A percentile compares a stretch with the other conserved stretches of the same genome.
Evolutionary conservation across 2,113 vertebrate species (phyloP).

Genomic region (Chamaetylas fuelleborni): DNA sequence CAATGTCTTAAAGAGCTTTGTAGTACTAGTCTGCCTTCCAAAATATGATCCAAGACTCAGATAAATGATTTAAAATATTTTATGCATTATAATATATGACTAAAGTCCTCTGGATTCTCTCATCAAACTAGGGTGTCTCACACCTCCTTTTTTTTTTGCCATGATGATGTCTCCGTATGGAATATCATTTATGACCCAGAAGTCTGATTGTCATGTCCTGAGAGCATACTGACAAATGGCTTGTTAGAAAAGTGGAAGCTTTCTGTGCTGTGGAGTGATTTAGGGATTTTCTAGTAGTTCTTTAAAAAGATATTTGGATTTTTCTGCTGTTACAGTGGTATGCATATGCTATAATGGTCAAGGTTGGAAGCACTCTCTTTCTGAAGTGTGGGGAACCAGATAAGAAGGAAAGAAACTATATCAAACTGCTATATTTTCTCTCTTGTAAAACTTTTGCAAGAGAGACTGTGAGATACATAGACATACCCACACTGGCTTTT

Average conservation of each 20-base stretch:
- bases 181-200: not conserved
- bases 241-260: not conserved
- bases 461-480: not conserved
- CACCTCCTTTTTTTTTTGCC: not conserved
- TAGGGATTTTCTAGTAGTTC: not conserved
- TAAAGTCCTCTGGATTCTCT: not conserved
- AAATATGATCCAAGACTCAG: not conserved
- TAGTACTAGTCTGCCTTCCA: not conserved
- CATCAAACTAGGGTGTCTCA: not conserved
- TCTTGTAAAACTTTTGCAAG: not conserved
- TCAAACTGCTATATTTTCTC: not conserved
- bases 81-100: not conserved
- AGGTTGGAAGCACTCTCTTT: not conserved
- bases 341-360: fast-evolving
- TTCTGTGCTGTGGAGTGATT: not conserved
- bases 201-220: not conserved
- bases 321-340: not conserved
- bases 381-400: not conserved
- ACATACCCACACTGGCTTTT: not conserved
- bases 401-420: not conserved
- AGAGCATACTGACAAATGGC: not conserved
- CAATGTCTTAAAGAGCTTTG: slow-evolving; percentile 17
- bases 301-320: not conserved
- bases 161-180: fast-evolving
- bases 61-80: slow-evolving; percentile 30